Conservation (phyloP, 2,888 invertebrate species). For the Nomada ferruginata region DNA sequence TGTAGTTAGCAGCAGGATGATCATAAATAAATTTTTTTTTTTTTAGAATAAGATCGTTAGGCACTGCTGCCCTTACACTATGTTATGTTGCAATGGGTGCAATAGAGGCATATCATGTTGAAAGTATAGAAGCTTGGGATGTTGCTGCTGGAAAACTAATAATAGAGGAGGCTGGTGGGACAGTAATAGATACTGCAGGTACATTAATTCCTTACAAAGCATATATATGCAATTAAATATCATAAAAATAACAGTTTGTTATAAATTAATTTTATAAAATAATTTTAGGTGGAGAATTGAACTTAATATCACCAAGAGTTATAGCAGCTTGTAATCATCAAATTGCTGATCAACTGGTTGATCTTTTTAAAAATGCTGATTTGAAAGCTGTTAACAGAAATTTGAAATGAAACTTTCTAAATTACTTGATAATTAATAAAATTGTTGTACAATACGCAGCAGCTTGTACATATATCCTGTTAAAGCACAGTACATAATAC, state of each 20-base stretch:
- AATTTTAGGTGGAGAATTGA: conserved; percentile 84
- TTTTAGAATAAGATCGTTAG: conserved; percentile 86
- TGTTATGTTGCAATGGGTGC: conserved; percentile 90
- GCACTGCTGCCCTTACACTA: conserved; percentile 90
- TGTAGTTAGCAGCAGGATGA: neutral
- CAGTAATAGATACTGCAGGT: conserved; percentile 88
- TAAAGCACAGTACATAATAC: no score
- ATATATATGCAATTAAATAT: neutral
- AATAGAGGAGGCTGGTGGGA: conserved; percentile 91
- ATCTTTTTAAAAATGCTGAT: conserved; percentile 85
- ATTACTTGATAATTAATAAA: neutral
- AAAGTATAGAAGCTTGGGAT: conserved; percentile 92
- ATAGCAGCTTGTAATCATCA: conserved; percentile 85
- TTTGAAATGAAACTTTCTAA: conserved; percentile 46
- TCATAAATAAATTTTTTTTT: no score
- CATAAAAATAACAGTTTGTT: neutral
- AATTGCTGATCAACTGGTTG: conserved; percentile 85
- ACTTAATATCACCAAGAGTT: conserved; percentile 86
- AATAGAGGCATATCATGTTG: conserved; percentile 89
- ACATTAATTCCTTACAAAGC: conserved; percentile 27
- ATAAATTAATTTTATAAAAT: conserved; percentile 34
- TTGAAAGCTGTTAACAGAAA: conserved; percentile 59
- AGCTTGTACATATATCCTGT: neutral
- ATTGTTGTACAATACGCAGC: neutral
- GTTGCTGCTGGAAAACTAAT: conserved; percentile 91